Evolutionary conservation across 2,888 invertebrate genomes (phyloP), one percentile per base, ranked within the genome.

Genomic region (Acanthosepion lycidas): DNA sequence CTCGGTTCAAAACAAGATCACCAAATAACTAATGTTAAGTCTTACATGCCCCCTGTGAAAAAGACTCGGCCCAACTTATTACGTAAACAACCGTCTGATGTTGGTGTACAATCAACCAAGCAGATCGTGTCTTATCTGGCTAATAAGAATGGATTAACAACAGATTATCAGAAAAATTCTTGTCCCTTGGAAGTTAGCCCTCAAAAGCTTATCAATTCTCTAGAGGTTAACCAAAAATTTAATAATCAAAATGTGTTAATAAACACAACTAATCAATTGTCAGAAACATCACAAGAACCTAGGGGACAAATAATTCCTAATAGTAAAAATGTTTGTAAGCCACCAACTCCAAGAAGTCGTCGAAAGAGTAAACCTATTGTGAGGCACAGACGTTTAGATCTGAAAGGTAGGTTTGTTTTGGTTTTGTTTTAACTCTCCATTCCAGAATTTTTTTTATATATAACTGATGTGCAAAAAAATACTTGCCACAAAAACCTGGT

Each of bases 181-280:
- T 78, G n/a, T 78, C 18, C 78, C 15, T 78, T 33, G n/a, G 78
- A 78, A 12, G 78, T 78, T 78, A n/a, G n/a, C n/a, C 78, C n/a
- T 12, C 78, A n/a, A 33, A 78, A 78, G 78, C 15, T 78, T 15
- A 78, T 12, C 4, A 78, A 78, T n/a, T n/a, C n/a, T n/a, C 12
- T 78, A 33, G 78, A n/a, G n/a, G 93, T 59, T 94, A 94, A 23
- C 94, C 95, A 33, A 94, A 94, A 59, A 42, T n/a, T n/a, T n/a
- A 78, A 28, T 78, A 78, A 78, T n/a, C 78, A n/a, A 18, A 33
- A n/a, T n/a, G n/a, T 78, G 15, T 78, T 78, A 78, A 33, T 15
- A 78, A 78, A 78, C n/a, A 78, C n/a, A n/a, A n/a, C 78, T n/a
- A 78, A 78, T 78, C 78, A 33, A 4, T 33, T 78, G n/a, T 78